These are phyloP conservation scores for Diabrotica undecimpunctata DNA, from an alignment of 1,140 invertebrate genomes.

Conservation along the genomic window DNA sequence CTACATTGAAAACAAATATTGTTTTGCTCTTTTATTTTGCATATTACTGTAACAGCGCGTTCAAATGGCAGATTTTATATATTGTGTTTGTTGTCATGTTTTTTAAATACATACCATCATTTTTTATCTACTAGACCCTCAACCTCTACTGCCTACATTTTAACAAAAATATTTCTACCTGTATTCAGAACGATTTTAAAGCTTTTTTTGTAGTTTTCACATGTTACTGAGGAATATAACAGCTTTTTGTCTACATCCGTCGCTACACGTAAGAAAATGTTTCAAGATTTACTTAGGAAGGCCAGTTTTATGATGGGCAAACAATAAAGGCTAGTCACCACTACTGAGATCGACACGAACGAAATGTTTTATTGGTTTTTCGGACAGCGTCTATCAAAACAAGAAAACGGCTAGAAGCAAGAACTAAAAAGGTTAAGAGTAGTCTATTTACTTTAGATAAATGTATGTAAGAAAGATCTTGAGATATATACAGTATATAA, in stretches of 20 bases:
- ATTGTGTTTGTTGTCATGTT: too few species aligned
- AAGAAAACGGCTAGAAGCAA: not conserved
- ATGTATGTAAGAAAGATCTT: too few species aligned
- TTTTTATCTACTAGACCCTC: too few species aligned
- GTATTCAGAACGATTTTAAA: conserved; percentile 6
- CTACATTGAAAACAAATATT: too few species aligned
- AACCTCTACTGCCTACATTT: not conserved
- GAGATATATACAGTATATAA: too few species aligned
- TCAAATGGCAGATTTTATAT: too few species aligned
- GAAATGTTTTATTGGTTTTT: not conserved
- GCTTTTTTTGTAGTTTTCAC: conserved; percentile 21
- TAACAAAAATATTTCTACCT: conserved; percentile 5
- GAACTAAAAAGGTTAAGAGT: too few species aligned
- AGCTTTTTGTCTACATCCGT: conserved; percentile 19
- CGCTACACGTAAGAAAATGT: conserved; percentile 12
- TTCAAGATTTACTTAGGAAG: conserved; percentile 21
- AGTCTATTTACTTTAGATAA: too few species aligned
- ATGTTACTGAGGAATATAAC: conserved; percentile 25
- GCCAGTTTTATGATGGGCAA: conserved; percentile 24
- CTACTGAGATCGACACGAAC: conserved; percentile 1
- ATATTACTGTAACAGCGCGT: too few species aligned
- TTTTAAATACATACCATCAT: too few species aligned
- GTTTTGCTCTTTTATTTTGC: too few species aligned
- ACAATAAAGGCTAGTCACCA: conserved; percentile 10
- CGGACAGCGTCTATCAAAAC: not conserved